A percentile compares a stretch with the other conserved stretches of the same genome.
These are phyloP conservation scores for Antedon mediterranea DNA, from an alignment of 53 echinoderm and acorn worm species.

Conservation along the genomic window DNA sequence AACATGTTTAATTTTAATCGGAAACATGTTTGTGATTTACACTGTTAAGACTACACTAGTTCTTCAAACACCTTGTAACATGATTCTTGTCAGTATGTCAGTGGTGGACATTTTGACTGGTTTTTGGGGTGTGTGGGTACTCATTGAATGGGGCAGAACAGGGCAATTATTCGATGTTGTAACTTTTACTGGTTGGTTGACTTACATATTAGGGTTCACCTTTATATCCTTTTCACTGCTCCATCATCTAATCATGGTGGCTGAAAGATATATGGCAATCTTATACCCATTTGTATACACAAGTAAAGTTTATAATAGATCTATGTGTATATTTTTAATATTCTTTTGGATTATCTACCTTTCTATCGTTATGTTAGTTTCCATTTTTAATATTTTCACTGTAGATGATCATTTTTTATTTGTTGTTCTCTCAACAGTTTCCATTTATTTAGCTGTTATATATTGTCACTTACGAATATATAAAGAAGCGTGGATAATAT, in stretches of 20 bases:
- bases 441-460: not conserved
- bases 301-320: not conserved
- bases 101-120: not conserved
- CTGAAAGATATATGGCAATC: not conserved
- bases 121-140: not conserved
- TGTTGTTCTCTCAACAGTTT: not conserved
- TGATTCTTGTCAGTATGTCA: not conserved
- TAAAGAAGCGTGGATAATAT: not conserved
- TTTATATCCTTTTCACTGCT: not conserved
- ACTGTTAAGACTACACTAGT: not conserved
- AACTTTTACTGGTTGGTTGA: not conserved
- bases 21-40: not conserved
- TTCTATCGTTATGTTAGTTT: not conserved
- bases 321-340: not conserved
- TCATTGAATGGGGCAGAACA: not conserved
- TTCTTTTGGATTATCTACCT: not conserved
- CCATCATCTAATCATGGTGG: not conserved
- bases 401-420: not conserved
- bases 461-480: not conserved
- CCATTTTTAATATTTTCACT: not conserved
- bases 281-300: not conserved
- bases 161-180: not conserved
- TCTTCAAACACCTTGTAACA: not conserved
- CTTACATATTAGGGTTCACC: not conserved
- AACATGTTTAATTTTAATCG: not conserved